Conservation (phyloP, 2,888 invertebrate species). For the Noctua janthe region DNA sequence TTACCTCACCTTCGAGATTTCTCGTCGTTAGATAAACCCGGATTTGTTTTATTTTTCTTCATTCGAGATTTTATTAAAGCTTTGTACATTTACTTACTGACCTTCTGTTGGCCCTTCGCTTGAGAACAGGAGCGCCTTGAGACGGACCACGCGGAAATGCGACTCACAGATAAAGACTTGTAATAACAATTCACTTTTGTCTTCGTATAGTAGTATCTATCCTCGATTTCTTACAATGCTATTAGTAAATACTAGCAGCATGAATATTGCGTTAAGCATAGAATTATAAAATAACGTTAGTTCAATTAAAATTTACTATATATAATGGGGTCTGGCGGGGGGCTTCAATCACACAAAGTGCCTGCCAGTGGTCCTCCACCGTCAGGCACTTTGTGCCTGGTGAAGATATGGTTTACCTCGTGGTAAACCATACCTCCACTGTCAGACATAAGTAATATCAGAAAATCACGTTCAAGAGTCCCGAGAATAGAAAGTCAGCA, state of each 20-base stretch:
- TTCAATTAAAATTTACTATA: background rate
- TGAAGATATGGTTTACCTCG: background rate
- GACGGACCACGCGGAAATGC: slow-evolving; percentile 74
- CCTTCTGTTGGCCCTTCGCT: slow-evolving; percentile 71
- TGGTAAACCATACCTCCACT: background rate
- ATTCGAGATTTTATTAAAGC: slow-evolving; percentile 36
- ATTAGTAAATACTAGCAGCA: slow-evolving; percentile 11
- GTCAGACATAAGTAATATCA: background rate
- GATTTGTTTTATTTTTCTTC: slow-evolving; percentile 39
- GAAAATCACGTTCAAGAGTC: background rate
- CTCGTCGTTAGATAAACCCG: slow-evolving; percentile 23
- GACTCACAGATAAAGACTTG: slow-evolving; percentile 63
- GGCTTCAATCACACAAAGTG: background rate
- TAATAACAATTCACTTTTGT: slow-evolving; percentile 70
- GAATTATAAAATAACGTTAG: background rate
- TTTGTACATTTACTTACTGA: slow-evolving; percentile 53
- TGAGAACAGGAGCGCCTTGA: slow-evolving; percentile 77
- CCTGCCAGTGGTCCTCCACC: background rate
- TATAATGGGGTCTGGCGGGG: background rate
- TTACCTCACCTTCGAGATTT: background rate
- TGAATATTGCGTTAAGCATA: background rate
- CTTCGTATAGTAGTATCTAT: slow-evolving; percentile 36
- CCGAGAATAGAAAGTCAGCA: background rate
- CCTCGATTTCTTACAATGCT: slow-evolving; percentile 24
- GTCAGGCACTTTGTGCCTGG: background rate